phyloP scores from a whole-genome alignment of 2,113 vertebrate species.

The Egretta garzetta region DNA sequence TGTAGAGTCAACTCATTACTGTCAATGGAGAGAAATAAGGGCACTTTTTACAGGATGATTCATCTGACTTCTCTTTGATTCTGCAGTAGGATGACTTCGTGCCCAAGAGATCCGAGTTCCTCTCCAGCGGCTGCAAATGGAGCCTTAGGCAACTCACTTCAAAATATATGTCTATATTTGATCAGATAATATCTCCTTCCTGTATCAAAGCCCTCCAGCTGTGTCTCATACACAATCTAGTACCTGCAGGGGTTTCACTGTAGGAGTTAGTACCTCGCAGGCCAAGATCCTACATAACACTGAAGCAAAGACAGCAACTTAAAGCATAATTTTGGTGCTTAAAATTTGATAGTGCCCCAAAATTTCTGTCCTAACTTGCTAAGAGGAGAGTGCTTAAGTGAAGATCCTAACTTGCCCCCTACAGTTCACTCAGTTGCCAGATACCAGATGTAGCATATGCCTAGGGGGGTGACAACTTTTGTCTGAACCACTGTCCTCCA shows the following conservation, averaged over 20 bases:
- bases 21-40: background rate
- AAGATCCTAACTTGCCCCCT: background rate
- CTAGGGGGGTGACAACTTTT: accelerated
- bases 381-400: background rate
- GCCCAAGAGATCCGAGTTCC: background rate
- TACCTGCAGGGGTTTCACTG: background rate
- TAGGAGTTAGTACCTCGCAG: background rate
- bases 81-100: background rate
- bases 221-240: background rate
- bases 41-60: background rate
- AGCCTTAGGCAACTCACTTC: conserved; percentile 13
- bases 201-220: background rate
- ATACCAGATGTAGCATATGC: background rate
- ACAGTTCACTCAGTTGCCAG: background rate
- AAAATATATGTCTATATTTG: background rate
- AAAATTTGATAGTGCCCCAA: background rate
- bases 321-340: background rate
- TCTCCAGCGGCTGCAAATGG: background rate
- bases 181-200: background rate
- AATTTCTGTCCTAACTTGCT: background rate
- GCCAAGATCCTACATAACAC: background rate
- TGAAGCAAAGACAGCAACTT: background rate
- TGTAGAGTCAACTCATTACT: background rate
- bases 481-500: background rate
- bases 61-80: background rate